phyloP scores from a whole-genome alignment of 2,113 vertebrate species.

The Nyctereutes procyonoides region DNA sequence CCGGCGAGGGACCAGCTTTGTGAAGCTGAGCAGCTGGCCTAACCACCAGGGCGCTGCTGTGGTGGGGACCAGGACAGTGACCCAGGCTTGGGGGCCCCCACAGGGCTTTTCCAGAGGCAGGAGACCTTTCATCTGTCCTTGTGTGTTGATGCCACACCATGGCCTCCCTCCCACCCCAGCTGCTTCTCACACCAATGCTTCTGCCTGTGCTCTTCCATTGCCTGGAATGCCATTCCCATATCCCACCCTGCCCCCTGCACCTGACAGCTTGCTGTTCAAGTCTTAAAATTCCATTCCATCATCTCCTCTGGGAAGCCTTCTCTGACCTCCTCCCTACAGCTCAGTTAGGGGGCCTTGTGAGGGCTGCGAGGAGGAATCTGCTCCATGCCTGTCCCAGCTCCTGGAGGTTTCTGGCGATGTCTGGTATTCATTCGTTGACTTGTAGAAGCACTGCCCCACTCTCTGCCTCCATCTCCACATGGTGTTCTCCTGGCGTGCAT shows the following conservation, averaged over 20 bases:
- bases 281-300: background rate
- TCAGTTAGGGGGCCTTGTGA: background rate
- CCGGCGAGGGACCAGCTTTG: background rate
- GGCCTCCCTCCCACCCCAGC: background rate
- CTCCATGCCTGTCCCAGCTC: background rate
- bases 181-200: background rate
- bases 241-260: background rate
- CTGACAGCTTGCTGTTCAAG: background rate
- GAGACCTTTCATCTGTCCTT: accelerated
- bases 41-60: background rate
- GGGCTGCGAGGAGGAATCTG: background rate
- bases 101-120: background rate
- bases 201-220: background rate
- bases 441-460: background rate
- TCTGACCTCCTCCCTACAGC: background rate
- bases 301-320: background rate
- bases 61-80: background rate
- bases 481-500: background rate
- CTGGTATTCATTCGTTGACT: accelerated
- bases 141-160: background rate
- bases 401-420: background rate
- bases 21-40: background rate
- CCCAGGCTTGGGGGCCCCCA: too few species aligned
- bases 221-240: background rate
- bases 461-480: background rate